phyloP scores from a whole-genome alignment of 2,113 vertebrate species.

The Dolichotis patagonum region DNA sequence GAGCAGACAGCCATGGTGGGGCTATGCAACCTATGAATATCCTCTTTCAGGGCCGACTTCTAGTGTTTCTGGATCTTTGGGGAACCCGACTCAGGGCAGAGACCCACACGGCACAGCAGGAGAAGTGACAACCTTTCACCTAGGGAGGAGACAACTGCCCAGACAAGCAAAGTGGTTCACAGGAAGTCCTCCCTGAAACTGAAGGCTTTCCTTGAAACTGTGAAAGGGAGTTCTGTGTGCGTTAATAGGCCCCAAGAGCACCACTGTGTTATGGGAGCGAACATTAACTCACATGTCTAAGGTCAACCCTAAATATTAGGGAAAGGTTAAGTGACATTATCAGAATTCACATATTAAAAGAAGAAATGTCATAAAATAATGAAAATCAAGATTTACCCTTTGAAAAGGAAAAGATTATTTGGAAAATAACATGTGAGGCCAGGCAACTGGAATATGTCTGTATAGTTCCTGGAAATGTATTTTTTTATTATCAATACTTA shows the following conservation, averaged over 20 bases:
- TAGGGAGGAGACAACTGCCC: neutral
- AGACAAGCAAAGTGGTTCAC: neutral
- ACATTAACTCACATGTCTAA: constrained; percentile 25
- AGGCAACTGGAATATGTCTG: neutral
- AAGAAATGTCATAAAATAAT: constrained; percentile 18
- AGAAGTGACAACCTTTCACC: neutral
- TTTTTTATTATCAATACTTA: neutral
- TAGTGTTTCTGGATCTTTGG: neutral
- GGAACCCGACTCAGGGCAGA: neutral
- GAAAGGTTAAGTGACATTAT: constrained; percentile 12
- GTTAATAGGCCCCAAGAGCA: neutral
- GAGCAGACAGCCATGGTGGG: neutral
- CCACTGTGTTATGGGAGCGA: neutral
- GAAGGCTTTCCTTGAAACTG: neutral
- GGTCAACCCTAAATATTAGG: constrained; percentile 54
- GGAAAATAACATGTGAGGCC: constrained; percentile 9
- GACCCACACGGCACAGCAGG: neutral
- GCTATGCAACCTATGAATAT: neutral
- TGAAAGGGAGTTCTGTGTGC: neutral
- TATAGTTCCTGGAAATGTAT: neutral
- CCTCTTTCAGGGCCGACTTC: neutral
- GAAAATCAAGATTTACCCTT: constrained; percentile 19
- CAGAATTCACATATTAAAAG: neutral
- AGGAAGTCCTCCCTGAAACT: neutral
- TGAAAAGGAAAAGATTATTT: constrained; percentile 15